These are phyloP conservation scores for Lycia hirtaria DNA, from an alignment of 2,888 invertebrate species.

Conservation along the genomic window DNA sequence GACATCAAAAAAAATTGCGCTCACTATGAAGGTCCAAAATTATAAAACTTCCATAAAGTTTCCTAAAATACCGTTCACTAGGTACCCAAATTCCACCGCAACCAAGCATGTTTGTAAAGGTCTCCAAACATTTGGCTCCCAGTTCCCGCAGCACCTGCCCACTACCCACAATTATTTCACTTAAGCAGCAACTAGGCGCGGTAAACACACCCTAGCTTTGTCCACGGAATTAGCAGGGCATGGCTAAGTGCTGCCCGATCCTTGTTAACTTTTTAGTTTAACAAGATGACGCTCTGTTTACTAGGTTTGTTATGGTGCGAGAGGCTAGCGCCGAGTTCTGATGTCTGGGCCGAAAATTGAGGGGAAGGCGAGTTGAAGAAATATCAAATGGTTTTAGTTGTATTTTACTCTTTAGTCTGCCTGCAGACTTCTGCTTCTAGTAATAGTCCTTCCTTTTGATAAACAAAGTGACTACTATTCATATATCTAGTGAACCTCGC, in stretches of 20 bases:
- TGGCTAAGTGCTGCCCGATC: constrained; percentile 80
- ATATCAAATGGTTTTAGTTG: too few species aligned
- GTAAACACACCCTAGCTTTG: constrained; percentile 79
- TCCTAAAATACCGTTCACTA: neutral
- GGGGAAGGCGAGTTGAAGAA: constrained; percentile 1
- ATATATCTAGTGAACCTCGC: neutral
- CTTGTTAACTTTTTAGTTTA: constrained; percentile 83
- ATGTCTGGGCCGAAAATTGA: neutral
- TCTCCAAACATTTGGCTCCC: constrained; percentile 24
- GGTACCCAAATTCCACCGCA: constrained; percentile 4
- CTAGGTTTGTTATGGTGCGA: constrained; percentile 63
- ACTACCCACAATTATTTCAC: constrained; percentile 79
- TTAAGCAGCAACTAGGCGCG: constrained; percentile 79
- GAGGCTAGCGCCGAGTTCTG: constrained; percentile 59
- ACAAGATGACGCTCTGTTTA: constrained; percentile 76
- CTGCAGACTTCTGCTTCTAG: too few species aligned
- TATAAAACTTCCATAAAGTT: neutral
- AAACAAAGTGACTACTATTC: too few species aligned
- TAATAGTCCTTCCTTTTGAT: too few species aligned
- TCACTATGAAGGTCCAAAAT: too few species aligned
- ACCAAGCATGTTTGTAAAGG: constrained; percentile 24
- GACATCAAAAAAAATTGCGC: too few species aligned
- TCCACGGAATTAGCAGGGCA: constrained; percentile 70
- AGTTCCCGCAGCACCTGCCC: constrained; percentile 50
- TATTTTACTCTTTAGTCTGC: too few species aligned